Conservation (phyloP, 2,888 invertebrate species). For the Megaustenia siamemsis region DNA sequence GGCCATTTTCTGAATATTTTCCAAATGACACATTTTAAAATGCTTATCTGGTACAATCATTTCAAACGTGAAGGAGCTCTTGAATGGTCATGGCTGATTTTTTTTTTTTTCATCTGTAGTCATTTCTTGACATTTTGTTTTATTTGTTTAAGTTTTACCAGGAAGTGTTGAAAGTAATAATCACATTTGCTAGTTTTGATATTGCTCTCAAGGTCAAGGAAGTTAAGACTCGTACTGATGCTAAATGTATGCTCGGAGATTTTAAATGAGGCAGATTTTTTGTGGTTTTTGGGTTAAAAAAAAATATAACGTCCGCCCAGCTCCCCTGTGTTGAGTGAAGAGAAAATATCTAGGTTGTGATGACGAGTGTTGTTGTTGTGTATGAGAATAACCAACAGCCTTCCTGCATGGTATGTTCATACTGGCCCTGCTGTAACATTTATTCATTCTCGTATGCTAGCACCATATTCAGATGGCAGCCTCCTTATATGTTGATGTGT, state of each 20-base stretch:
- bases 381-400: background rate
- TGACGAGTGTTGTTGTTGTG: conserved; percentile 41
- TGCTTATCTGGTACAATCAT: background rate
- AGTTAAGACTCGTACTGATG: background rate
- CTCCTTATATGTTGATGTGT: conserved; percentile 6
- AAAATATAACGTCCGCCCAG: conserved; percentile 52
- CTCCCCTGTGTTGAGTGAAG: conserved; percentile 48
- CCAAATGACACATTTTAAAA: background rate
- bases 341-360: conserved; percentile 40
- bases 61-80: conserved; percentile 19
- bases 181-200: background rate
- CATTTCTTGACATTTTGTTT: background rate
- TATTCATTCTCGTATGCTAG: background rate
- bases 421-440: background rate
- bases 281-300: background rate
- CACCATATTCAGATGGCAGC: conserved; percentile 39
- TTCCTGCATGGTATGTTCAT: conserved; percentile 54
- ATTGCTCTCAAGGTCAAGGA: background rate
- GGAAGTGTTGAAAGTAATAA: background rate
- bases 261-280: background rate
- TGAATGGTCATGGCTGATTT: conserved; percentile 48
- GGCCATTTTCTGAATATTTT: background rate
- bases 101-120: conserved; percentile 1
- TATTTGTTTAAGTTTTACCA: background rate
- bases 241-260: background rate